Percentiles rank a stretch among this genome's conserved stretches.
These are phyloP conservation scores for Maconellicoccus hirsutus DNA, from an alignment of 1,140 invertebrate species.

Conservation along the genomic window DNA sequence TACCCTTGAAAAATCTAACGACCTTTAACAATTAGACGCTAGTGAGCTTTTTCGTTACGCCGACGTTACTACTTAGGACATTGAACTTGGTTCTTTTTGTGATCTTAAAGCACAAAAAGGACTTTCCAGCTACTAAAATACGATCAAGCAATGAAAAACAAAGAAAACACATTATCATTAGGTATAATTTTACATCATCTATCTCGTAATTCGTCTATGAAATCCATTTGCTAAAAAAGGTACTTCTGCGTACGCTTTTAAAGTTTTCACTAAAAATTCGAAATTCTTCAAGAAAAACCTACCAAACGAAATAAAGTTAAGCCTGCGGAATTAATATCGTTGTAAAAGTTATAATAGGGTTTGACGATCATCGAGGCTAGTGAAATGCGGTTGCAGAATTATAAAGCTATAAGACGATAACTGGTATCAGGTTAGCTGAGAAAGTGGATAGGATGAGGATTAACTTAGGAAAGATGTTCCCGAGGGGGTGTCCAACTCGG, in stretches of 20 bases:
- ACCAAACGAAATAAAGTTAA: slow-evolving; percentile 5
- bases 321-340: slow-evolving; percentile 20
- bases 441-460: slow-evolving; percentile 15
- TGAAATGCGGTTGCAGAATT: background rate
- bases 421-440: slow-evolving; percentile 14
- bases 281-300: background rate
- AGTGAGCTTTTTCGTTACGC: background rate
- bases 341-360: slow-evolving; percentile 21
- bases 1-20: background rate
- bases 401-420: slow-evolving; percentile 21
- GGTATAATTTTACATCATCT: too few relatives aligned
- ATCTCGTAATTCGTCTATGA: too few relatives aligned
- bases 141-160: too few relatives aligned
- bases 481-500: slow-evolving; percentile 21
- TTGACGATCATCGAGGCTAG: slow-evolving; percentile 17
- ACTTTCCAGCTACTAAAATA: too few relatives aligned
- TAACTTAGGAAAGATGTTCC: slow-evolving; percentile 21
- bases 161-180: too few relatives aligned
- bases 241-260: background rate
- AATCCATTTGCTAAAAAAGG: too few relatives aligned
- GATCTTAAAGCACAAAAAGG: too few relatives aligned
- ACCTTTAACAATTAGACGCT: background rate
- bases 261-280: background rate
- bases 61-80: too few relatives aligned
- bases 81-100: too few relatives aligned